phyloP scores from a whole-genome alignment of 2,797 vertebrate species.

The Coluber constrictor region DNA sequence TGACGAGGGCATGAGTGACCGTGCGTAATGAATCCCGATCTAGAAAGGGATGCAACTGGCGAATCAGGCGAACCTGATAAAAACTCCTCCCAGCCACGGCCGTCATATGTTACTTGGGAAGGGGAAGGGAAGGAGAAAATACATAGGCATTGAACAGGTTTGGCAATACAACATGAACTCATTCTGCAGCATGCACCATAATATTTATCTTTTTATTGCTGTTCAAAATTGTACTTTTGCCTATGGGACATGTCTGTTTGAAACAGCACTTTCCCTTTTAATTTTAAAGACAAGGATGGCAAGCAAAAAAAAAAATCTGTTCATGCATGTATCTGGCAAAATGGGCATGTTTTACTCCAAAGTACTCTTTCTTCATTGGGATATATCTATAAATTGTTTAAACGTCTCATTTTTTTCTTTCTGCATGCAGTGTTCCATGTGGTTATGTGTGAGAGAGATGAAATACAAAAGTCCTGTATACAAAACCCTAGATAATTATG shows the following conservation, averaged over 20 bases:
- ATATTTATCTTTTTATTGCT: neutral
- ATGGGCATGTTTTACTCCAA: neutral
- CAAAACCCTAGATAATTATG: neutral
- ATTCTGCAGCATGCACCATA: neutral
- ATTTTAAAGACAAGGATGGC: neutral
- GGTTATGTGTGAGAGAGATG: neutral
- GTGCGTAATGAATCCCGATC: no score
- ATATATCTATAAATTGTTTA: constrained; percentile 9
- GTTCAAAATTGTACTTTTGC: neutral
- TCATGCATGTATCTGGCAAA: neutral
- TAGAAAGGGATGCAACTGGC: no score
- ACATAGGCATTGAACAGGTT: neutral
- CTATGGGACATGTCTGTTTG: constrained; percentile 9
- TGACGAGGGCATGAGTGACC: no score
- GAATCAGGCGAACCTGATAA: no score
- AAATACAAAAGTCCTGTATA: neutral
- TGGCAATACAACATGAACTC: neutral
- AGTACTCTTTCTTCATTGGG: constrained; percentile 10
- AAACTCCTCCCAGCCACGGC: no score
- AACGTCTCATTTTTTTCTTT: neutral
- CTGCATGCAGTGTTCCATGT: neutral
- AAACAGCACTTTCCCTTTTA: neutral
- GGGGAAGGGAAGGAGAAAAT: neutral
- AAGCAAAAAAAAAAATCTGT: neutral
- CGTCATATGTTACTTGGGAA: neutral